Percentiles rank a stretch among this genome's conserved stretches.
phyloP scores from a whole-genome alignment of 2,113 vertebrate genomes.

The Phylloscopus whistleri region DNA sequence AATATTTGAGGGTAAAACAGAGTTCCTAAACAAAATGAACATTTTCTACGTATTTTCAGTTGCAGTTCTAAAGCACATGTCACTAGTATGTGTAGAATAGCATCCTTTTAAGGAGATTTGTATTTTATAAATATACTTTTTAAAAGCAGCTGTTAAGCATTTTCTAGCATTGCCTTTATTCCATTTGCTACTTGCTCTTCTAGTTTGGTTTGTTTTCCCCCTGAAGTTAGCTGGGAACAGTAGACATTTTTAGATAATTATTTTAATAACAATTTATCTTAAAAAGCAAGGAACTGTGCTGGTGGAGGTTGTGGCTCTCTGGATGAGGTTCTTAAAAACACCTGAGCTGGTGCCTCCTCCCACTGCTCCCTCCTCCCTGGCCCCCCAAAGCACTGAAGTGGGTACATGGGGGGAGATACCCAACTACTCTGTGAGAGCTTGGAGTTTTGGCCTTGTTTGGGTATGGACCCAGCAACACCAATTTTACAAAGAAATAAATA shows the following conservation, averaged over 20 bases:
- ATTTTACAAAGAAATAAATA: constrained; percentile 35
- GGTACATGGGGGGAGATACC: not conserved
- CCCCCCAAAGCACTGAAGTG: fast-evolving
- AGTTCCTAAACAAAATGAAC: not conserved
- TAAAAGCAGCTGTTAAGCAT: not conserved
- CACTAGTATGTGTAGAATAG: not conserved
- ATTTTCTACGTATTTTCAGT: not conserved
- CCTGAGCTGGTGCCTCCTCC: not conserved
- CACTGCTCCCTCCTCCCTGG: not conserved
- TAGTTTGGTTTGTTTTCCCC: not conserved
- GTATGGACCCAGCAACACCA: not conserved
- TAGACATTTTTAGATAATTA: not conserved
- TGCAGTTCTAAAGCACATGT: not conserved
- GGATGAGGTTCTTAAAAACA: not conserved
- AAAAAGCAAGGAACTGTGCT: fast-evolving
- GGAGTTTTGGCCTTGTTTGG: not conserved
- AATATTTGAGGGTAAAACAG: not conserved
- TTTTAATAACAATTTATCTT: not conserved
- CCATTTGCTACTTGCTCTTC: not conserved
- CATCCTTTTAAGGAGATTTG: not conserved
- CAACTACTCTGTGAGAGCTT: not conserved
- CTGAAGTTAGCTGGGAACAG: not conserved
- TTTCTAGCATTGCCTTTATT: not conserved
- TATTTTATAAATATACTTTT: not conserved
- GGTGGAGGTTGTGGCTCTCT: fast-evolving